Conservation (phyloP, 1,140 invertebrate species). For the Drosophila tsacasi region DNA sequence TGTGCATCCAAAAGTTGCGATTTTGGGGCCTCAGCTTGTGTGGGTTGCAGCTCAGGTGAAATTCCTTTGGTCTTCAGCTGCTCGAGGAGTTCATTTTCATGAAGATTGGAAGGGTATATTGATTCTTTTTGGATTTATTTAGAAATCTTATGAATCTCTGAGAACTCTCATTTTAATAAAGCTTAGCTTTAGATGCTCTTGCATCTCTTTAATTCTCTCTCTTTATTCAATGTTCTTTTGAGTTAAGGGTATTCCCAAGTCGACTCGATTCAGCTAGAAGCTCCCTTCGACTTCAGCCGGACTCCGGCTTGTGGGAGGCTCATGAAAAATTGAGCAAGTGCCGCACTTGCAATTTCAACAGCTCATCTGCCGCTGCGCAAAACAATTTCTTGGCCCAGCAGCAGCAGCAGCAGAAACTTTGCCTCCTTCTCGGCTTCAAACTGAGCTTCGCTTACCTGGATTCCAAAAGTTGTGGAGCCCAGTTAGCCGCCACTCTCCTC, state of each 20-base stretch:
- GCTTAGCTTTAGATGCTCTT: rapidly evolving
- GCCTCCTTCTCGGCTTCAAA: slow-evolving; percentile 5
- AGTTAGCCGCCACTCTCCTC: slow-evolving; percentile 14
- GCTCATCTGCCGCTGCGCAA: slow-evolving; percentile 77
- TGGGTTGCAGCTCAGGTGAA: slow-evolving; percentile 55
- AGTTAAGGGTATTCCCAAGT: slow-evolving; percentile 12
- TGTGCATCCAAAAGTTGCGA: slow-evolving; percentile 33
- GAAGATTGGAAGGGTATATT: background rate
- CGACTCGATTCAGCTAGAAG: background rate
- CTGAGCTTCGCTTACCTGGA: slow-evolving; percentile 2
- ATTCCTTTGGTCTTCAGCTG: slow-evolving; percentile 23
- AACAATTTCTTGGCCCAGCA: slow-evolving; percentile 64
- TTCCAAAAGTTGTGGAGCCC: slow-evolving; percentile 14
- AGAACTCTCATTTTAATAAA: background rate
- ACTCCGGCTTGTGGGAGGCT: slow-evolving; percentile 69
- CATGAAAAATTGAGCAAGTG: slow-evolving; percentile 83
- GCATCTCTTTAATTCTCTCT: no score
- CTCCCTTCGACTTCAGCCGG: slow-evolving; percentile 15
- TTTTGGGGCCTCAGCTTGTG: slow-evolving; percentile 47
- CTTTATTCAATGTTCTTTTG: background rate
- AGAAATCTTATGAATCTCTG: background rate
- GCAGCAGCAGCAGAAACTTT: slow-evolving; percentile 45
- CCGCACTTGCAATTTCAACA: slow-evolving; percentile 82
- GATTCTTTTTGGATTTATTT: no score
- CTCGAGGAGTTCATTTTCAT: slow-evolving; percentile 6